These are phyloP conservation scores for Peromyscus californicus DNA, from an alignment of 2,113 vertebrate species.

Conservation along the genomic window DNA sequence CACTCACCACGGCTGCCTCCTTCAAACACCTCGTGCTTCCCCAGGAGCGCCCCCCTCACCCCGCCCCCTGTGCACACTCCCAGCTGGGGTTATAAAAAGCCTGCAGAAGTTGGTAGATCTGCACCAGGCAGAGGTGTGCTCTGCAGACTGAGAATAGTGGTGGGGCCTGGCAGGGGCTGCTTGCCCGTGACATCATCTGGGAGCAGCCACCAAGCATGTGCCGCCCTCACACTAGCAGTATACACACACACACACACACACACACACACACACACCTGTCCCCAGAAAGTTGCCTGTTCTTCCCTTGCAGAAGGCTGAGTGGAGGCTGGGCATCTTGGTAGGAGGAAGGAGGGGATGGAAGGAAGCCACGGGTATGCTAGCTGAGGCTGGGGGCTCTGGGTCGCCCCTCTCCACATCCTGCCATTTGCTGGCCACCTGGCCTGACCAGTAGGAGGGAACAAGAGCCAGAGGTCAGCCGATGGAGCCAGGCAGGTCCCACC, in stretches of 20 bases:
- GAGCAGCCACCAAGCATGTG: neutral
- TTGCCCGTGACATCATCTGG: neutral
- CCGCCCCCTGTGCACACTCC: neutral
- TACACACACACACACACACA: neutral
- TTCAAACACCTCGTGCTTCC: neutral
- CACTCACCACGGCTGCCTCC: neutral
- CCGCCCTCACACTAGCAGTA: neutral
- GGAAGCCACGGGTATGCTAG: neutral
- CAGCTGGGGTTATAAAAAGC: slow-evolving; percentile 5
- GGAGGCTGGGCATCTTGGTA: neutral
- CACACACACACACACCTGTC: neutral
- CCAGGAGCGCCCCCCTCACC: neutral
- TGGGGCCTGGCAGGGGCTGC: neutral
- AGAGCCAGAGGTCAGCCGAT: neutral
- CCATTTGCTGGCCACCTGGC: neutral
- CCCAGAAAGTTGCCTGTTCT: neutral
- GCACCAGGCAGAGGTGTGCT: slow-evolving; percentile 52
- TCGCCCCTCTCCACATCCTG: too few relatives aligned
- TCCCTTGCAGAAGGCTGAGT: neutral
- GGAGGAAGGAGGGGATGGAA: neutral
- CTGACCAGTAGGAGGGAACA: neutral
- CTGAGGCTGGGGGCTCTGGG: neutral
- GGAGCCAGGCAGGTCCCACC: neutral
- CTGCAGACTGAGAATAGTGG: slow-evolving; percentile 65
- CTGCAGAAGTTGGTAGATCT: slow-evolving; percentile 53